These are phyloP conservation scores for Anaspis maculata DNA, from an alignment of 2,888 invertebrate genomes.

Conservation along the genomic window DNA sequence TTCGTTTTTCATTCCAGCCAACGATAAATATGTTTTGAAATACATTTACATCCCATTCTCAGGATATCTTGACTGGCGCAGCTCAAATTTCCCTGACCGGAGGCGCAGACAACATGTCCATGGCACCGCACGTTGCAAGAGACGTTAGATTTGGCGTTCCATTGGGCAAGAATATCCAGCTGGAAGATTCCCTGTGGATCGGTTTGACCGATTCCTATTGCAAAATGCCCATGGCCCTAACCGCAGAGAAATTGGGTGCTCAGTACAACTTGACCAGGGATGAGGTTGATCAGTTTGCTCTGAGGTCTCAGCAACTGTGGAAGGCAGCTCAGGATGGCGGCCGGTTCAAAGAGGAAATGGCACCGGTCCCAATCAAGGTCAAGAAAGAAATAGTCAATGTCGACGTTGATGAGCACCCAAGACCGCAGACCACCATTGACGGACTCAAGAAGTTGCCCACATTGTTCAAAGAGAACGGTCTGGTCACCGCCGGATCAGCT, in stretches of 20 bases:
- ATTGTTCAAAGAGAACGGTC: conserved; percentile 89
- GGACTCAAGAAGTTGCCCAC: conserved; percentile 75
- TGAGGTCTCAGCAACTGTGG: conserved; percentile 83
- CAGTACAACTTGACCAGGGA: conserved; percentile 73
- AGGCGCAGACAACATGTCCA: conserved; percentile 94
- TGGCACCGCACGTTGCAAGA: conserved; percentile 78
- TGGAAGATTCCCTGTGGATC: conserved; percentile 88
- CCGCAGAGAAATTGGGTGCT: conserved; percentile 87
- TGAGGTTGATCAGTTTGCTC: conserved; percentile 78
- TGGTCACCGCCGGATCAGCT: conserved; percentile 90
- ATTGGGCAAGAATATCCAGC: conserved; percentile 64
- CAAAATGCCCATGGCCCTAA: conserved; percentile 90
- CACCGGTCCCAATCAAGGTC: conserved; percentile 73
- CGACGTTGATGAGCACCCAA: conserved; percentile 87
- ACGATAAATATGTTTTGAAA: not conserved
- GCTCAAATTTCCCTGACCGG: conserved; percentile 83
- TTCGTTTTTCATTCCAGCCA: too few species aligned
- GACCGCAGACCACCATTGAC: conserved; percentile 80
- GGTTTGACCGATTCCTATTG: conserved; percentile 82
- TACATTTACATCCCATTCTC: too few species aligned
- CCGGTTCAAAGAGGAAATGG: conserved; percentile 82
- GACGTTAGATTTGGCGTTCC: conserved; percentile 82
- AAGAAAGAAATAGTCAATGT: conserved; percentile 76
- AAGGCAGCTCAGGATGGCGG: conserved; percentile 84
- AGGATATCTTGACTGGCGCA: conserved; percentile 78